Conservation (phyloP, 2,888 invertebrate genomes). For the Halocaridina rubra region DNA sequence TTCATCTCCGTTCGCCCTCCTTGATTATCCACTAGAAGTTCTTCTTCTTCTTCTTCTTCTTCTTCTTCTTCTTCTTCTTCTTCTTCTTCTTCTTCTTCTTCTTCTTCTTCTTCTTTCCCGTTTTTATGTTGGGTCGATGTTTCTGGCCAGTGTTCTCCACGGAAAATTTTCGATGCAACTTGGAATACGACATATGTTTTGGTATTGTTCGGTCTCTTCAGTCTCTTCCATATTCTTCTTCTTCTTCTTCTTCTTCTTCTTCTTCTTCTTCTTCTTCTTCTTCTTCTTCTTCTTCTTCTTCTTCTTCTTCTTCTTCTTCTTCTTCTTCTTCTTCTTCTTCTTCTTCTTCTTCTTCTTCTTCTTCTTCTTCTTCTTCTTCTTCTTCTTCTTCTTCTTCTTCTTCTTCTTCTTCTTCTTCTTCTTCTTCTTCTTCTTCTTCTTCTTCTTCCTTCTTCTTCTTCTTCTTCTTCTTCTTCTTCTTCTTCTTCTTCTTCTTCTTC, state of each 20-base stretch:
- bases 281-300: background rate
- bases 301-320: background rate
- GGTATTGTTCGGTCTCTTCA: background rate
- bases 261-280: background rate
- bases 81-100: too few relatives aligned
- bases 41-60: too few relatives aligned
- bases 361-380: background rate
- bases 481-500: background rate
- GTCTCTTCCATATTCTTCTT: background rate
- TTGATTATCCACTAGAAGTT: too few relatives aligned
- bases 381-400: background rate
- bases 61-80: too few relatives aligned
- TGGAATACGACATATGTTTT: too few relatives aligned
- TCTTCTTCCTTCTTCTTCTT: background rate
- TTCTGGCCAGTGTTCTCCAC: too few relatives aligned
- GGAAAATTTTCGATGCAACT: too few relatives aligned
- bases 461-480: slow-evolving; percentile 2
- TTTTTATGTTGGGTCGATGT: too few relatives aligned
- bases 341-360: background rate
- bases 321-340: background rate
- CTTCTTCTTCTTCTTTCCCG: too few relatives aligned
- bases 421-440: background rate
- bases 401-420: background rate
- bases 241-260: background rate
- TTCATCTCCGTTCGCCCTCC: too few relatives aligned